Evolutionary conservation across 2,888 invertebrate species (phyloP).

Genomic region (Chromoteleia sp.): DNA sequence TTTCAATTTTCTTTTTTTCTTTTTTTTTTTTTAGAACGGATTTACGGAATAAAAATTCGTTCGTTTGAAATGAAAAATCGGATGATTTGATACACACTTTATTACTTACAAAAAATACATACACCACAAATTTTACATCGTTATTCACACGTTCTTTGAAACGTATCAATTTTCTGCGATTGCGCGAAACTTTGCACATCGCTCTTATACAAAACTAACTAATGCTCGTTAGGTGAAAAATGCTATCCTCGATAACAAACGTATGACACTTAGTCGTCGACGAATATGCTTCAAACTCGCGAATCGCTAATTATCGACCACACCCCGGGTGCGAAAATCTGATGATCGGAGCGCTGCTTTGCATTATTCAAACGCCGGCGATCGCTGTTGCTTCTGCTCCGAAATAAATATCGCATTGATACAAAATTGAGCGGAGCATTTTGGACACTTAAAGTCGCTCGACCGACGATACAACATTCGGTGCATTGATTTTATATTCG

Average conservation of each 20-base stretch:
- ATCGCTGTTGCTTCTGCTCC: not conserved
- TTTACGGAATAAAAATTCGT: not conserved
- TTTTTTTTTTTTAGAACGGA: not conserved
- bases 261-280: constrained; percentile 21
- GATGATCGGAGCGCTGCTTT: constrained; percentile 13
- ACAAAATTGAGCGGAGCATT: constrained; percentile 26
- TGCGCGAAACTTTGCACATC: not conserved
- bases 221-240: constrained; percentile 34
- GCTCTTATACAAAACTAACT: constrained; percentile 55
- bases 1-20: too few species aligned
- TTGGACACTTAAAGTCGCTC: constrained; percentile 17
- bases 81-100: constrained; percentile 56
- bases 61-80: too few species aligned
- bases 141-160: constrained; percentile 46
- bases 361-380: constrained; percentile 39
- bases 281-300: constrained; percentile 59
- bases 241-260: not conserved
- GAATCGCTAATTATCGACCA: constrained; percentile 19
- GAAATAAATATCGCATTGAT: constrained; percentile 48
- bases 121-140: constrained; percentile 52
- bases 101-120: constrained; percentile 70
- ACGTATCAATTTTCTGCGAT: constrained; percentile 5
- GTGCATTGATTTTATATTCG: constrained; percentile 24
- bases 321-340: constrained; percentile 30
- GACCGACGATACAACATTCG: constrained; percentile 18